phyloP scores from a whole-genome alignment of 1,140 invertebrate genomes.

The Phenacoccus solenopsis region DNA sequence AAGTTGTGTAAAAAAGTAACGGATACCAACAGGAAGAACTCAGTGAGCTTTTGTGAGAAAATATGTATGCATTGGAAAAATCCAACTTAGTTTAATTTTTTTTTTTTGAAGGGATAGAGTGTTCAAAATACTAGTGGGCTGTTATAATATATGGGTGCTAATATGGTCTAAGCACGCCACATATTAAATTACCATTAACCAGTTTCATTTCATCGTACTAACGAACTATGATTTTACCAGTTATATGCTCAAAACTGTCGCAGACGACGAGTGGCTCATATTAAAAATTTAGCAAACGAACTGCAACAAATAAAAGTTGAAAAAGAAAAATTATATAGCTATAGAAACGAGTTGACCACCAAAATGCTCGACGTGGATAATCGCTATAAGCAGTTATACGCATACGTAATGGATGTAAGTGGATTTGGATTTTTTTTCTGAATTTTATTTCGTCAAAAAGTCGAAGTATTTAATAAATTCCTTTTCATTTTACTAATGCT shows the following conservation, averaged over 20 bases:
- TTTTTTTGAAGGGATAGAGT: no score
- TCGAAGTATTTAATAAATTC: no score
- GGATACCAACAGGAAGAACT: no score
- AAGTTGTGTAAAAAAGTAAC: no score
- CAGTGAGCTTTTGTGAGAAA: no score
- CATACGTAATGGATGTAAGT: background rate
- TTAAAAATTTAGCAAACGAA: constrained; percentile 6
- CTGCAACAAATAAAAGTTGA: background rate
- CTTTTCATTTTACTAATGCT: background rate
- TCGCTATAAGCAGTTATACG: background rate
- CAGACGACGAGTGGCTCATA: background rate
- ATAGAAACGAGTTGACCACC: background rate
- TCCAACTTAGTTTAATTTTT: no score
- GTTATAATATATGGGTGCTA: no score
- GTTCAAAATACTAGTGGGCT: no score
- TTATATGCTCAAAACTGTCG: constrained; percentile 5
- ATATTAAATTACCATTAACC: no score
- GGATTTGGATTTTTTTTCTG: background rate
- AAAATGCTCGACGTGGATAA: background rate
- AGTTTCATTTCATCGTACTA: no score
- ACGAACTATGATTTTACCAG: background rate
- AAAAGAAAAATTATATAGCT: background rate
- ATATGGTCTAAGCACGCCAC: no score
- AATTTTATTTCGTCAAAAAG: background rate
- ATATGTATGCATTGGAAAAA: no score